Percentiles rank a stretch among this genome's conserved stretches.
Conservation (phyloP, 1,140 invertebrate species). For the Holotrichia oblita region DNA sequence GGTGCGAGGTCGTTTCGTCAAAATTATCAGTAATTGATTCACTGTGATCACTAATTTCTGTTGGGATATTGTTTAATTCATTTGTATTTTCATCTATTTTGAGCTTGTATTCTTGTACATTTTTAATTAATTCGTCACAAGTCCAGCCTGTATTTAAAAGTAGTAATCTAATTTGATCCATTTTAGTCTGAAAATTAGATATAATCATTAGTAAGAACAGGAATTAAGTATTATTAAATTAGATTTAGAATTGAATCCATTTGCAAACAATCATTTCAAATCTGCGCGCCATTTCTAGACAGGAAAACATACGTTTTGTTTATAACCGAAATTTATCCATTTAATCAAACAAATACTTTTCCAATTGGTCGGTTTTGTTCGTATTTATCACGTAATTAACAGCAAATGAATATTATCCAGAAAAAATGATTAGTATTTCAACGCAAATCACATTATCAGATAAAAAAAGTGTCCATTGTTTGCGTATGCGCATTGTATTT, state of each 20-base stretch:
- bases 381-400: background rate
- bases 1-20: background rate
- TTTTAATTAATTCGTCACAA: constrained; percentile 25
- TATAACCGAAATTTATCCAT: background rate
- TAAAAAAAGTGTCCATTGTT: constrained; percentile 26
- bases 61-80: background rate
- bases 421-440: background rate
- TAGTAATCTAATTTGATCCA: constrained; percentile 39
- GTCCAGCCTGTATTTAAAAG: constrained; percentile 38
- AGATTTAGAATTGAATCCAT: background rate
- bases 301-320: constrained; percentile 11
- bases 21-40: background rate
- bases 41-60: background rate
- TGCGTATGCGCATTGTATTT: constrained; percentile 6
- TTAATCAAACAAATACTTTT: background rate
- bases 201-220: background rate
- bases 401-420: background rate
- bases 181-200: constrained; percentile 33
- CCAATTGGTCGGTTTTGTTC: background rate
- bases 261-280: background rate
- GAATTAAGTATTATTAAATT: background rate
- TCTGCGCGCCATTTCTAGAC: constrained; percentile 13
- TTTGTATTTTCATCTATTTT: background rate
- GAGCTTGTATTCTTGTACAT: constrained; percentile 34
- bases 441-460: background rate